A percentile compares a stretch with the other conserved stretches of the same genome.
These are phyloP conservation scores for Poecilobothrus nobilitatus DNA, from an alignment of 2,888 invertebrate species.

Conservation along the genomic window DNA sequence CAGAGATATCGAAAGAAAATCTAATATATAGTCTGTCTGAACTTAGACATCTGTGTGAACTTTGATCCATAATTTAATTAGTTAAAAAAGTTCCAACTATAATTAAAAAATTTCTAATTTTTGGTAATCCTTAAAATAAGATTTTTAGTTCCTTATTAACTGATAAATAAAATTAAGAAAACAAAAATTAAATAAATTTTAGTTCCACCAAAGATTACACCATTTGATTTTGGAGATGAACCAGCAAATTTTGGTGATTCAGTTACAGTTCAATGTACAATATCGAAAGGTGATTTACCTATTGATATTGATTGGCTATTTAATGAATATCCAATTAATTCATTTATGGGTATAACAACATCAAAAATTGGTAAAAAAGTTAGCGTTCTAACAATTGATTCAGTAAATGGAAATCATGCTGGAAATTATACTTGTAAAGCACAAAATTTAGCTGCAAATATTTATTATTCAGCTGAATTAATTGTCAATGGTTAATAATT, in stretches of 20 bases:
- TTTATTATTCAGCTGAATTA: slow-evolving; percentile 47
- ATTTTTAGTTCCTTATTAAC: no score
- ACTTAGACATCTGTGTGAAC: no score
- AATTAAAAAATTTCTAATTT: no score
- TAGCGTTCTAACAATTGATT: slow-evolving; percentile 50
- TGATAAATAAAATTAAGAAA: no score
- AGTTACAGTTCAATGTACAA: slow-evolving; percentile 54
- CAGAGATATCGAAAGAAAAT: no score
- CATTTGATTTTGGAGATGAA: slow-evolving; percentile 51
- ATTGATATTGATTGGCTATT: slow-evolving; percentile 57
- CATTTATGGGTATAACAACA: slow-evolving; percentile 45
- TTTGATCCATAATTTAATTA: no score
- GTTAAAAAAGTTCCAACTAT: no score
- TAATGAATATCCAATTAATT: slow-evolving; percentile 56
- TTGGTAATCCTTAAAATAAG: no score
- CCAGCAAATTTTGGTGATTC: slow-evolving; percentile 57
- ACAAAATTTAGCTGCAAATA: slow-evolving; percentile 48
- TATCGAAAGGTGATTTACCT: slow-evolving; percentile 61
- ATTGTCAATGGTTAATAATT: slow-evolving; percentile 47
- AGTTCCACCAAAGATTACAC: slow-evolving; percentile 45
- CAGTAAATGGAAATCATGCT: slow-evolving; percentile 49
- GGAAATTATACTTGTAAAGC: slow-evolving; percentile 53
- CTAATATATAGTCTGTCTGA: no score
- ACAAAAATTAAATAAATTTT: slow-evolving; percentile 9
- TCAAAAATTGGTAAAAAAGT: slow-evolving; percentile 48